These are phyloP conservation scores for Halesus radiatus DNA, from an alignment of 1,140 invertebrate genomes.

Conservation along the genomic window DNA sequence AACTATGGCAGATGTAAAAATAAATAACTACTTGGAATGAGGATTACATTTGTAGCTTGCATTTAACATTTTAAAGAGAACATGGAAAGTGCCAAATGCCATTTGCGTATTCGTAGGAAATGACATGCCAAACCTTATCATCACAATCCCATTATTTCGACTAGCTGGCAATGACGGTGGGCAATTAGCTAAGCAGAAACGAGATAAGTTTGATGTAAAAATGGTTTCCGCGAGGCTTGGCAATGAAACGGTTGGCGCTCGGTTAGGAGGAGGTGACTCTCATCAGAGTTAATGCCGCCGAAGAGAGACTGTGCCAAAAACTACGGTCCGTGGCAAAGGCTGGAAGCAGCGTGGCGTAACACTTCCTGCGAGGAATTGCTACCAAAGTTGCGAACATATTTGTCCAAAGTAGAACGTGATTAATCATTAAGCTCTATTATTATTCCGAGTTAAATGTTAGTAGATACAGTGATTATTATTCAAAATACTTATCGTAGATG, in stretches of 20 bases:
- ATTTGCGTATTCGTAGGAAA: background rate
- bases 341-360: slow-evolving; percentile 4
- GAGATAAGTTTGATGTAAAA: slow-evolving; percentile 21
- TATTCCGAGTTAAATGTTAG: too few relatives aligned
- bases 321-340: background rate
- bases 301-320: slow-evolving; percentile 41
- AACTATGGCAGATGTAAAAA: too few relatives aligned
- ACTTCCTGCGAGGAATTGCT: slow-evolving; percentile 9
- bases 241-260: background rate
- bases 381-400: too few relatives aligned
- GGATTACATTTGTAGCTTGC: too few relatives aligned
- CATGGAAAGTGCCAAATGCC: background rate
- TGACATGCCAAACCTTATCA: background rate
- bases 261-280: slow-evolving; percentile 25
- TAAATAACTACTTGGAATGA: too few relatives aligned
- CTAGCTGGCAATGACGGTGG: background rate
- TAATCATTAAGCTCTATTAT: too few relatives aligned
- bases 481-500: too few relatives aligned
- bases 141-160: background rate
- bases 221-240: background rate
- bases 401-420: too few relatives aligned
- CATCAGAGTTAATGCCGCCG: slow-evolving; percentile 41
- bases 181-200: background rate
- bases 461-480: too few relatives aligned
- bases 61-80: too few relatives aligned